Conservation (phyloP, 2,797 vertebrate genomes). For the Eremophila alpestris region DNA sequence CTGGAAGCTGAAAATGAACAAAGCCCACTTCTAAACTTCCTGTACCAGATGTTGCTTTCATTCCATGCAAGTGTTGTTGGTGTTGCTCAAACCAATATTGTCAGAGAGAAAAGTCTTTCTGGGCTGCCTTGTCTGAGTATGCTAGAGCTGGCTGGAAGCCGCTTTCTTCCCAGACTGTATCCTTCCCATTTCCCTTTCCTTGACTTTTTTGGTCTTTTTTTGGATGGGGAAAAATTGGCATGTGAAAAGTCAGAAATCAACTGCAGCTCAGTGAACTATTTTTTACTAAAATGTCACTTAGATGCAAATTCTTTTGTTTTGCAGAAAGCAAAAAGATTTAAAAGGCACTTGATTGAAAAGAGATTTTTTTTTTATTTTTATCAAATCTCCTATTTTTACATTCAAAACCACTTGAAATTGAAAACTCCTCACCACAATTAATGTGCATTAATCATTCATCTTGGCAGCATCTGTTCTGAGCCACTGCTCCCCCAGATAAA, state of each 20-base stretch:
- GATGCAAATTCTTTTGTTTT: conserved; percentile 1
- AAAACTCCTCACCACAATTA: conserved; percentile 39
- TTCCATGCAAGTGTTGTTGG: not conserved
- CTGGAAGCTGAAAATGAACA: not conserved
- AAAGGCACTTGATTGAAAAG: not conserved
- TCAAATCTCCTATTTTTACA: conserved; percentile 7
- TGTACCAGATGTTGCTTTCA: conserved; percentile 23
- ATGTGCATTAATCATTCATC: conserved; percentile 48
- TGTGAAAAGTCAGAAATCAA: conserved; percentile 9
- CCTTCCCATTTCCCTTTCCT: not conserved
- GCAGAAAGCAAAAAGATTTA: not conserved
- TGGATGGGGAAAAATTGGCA: not conserved
- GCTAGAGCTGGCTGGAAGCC: not conserved
- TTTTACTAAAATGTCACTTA: not conserved
- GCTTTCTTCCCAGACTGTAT: not conserved
- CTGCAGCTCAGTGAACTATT: not conserved
- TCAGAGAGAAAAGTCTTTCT: not conserved
- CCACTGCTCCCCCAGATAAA: conserved; percentile 10
- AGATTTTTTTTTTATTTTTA: not conserved
- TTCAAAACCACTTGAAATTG: conserved; percentile 9
- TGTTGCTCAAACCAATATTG: not conserved
- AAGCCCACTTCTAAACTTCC: not conserved
- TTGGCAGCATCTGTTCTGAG: conserved; percentile 34
- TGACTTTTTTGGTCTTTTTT: not conserved
- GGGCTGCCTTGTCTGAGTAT: not conserved